phyloP scores from a whole-genome alignment of 2,113 vertebrate genomes.

The Chroicocephalus ridibundus region DNA sequence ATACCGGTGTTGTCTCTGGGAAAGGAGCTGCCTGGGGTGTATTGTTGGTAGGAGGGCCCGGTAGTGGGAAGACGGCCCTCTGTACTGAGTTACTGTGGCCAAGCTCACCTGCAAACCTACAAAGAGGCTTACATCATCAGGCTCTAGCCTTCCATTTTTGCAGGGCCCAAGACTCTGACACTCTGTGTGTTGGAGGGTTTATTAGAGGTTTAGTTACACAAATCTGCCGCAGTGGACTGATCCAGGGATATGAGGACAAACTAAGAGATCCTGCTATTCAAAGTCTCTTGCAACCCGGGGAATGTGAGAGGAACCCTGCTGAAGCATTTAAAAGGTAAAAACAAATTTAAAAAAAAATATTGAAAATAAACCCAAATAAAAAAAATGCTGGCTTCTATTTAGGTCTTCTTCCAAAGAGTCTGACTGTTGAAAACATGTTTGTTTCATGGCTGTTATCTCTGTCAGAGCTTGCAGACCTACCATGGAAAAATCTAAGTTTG shows the following conservation, averaged over 20 bases:
- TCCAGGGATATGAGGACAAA: constrained; percentile 91
- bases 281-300: constrained; percentile 85
- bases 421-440: background rate
- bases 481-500: background rate
- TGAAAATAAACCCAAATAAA: background rate
- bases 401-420: background rate
- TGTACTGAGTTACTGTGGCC: constrained; percentile 96
- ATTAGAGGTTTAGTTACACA: constrained; percentile 87
- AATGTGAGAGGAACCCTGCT: constrained; percentile 93
- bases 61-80: constrained; percentile 94
- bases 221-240: constrained; percentile 83
- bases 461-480: background rate
- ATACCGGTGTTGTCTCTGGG: constrained; percentile 68
- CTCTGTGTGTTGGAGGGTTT: constrained; percentile 88
- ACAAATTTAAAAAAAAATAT: background rate
- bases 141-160: constrained; percentile 94
- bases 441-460: background rate
- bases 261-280: constrained; percentile 88
- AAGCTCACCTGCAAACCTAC: constrained; percentile 80
- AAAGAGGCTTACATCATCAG: constrained; percentile 87
- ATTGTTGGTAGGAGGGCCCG: constrained; percentile 92
- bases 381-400: background rate
- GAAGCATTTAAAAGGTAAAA: constrained; percentile 97
- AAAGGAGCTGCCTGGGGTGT: constrained; percentile 91
- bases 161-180: constrained; percentile 92